A percentile compares a stretch with the other conserved stretches of the same genome.
Conservation (phyloP, 2,888 invertebrate species). For the Bhutanitis thaidina region DNA sequence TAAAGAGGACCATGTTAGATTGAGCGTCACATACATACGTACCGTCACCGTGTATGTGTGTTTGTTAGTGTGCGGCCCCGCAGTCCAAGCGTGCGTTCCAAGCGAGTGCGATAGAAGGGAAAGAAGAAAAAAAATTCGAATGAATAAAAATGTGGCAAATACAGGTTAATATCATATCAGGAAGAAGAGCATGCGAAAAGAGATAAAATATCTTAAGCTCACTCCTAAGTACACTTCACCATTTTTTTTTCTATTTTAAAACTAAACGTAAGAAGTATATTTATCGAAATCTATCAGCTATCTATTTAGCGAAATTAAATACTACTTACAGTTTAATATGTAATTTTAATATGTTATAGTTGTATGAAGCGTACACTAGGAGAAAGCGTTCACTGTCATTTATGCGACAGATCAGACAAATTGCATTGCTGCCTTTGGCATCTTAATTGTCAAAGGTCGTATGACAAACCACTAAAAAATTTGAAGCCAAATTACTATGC, state of each 20-base stretch:
- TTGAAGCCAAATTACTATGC: too few species aligned
- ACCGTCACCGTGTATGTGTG: slow-evolving; percentile 58
- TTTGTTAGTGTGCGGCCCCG: slow-evolving; percentile 69
- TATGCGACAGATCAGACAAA: slow-evolving; percentile 5
- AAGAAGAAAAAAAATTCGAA: slow-evolving; percentile 66
- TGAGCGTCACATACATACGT: slow-evolving; percentile 46
- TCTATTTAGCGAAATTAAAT: too few species aligned
- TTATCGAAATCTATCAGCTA: too few species aligned
- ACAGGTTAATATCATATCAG: slow-evolving; percentile 22
- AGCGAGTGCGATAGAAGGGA: slow-evolving; percentile 78
- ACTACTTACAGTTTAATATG: too few species aligned
- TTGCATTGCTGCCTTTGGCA: background rate
- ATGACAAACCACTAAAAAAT: too few species aligned
- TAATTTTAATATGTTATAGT: too few species aligned
- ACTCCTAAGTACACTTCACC: slow-evolving; percentile 4
- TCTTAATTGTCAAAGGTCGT: background rate
- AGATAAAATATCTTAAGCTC: slow-evolving; percentile 21
- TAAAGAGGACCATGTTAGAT: slow-evolving; percentile 11
- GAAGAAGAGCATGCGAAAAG: slow-evolving; percentile 53
- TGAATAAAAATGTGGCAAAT: slow-evolving; percentile 61
- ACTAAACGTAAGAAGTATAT: too few species aligned
- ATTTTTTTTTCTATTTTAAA: background rate
- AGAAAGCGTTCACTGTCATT: background rate
- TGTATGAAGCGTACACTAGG: background rate
- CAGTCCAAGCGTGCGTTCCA: slow-evolving; percentile 79